Evolutionary conservation across 2,888 invertebrate genomes (phyloP).

Genomic region (Macrosoma leucophasiata): DNA sequence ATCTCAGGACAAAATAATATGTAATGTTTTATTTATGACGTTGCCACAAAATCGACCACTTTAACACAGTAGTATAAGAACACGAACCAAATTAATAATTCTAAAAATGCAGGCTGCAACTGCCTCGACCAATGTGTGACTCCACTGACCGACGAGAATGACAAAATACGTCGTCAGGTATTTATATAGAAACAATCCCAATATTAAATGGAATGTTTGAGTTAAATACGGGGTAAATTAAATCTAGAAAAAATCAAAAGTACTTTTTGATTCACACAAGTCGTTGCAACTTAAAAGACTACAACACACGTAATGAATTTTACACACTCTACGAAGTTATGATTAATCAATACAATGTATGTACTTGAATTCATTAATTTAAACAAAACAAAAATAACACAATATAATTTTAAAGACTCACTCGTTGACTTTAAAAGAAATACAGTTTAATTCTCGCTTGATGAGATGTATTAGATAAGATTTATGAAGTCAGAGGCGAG

Average conservation of each 20-base stretch:
- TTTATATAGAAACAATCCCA: conserved; percentile 15
- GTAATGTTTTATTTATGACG: conserved; percentile 67
- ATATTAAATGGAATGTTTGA: too few species aligned
- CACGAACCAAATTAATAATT: conserved; percentile 69
- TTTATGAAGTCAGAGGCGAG: conserved; percentile 57
- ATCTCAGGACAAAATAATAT: conserved; percentile 31
- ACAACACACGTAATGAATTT: too few species aligned
- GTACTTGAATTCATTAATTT: too few species aligned
- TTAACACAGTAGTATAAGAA: conserved; percentile 66
- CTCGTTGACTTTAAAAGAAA: conserved; percentile 37
- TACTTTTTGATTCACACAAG: too few species aligned
- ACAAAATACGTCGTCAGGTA: conserved; percentile 40
- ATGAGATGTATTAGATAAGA: conserved; percentile 65
- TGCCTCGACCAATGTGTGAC: conserved; percentile 48
- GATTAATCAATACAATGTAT: too few species aligned
- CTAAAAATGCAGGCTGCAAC: conserved; percentile 64
- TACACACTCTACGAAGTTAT: too few species aligned
- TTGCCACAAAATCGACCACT: conserved; percentile 60
- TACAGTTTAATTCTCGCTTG: conserved; percentile 43
- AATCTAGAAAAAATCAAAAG: too few species aligned
- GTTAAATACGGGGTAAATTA: too few species aligned
- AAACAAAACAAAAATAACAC: conserved; percentile 23
- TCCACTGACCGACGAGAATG: conserved; percentile 36
- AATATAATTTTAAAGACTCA: conserved; percentile 33
- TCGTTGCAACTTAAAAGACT: too few species aligned